A percentile compares a stretch with the other conserved stretches of the same genome.
Evolutionary conservation across 2,888 invertebrate species (phyloP).

Genomic region (Drosophila falleni): DNA sequence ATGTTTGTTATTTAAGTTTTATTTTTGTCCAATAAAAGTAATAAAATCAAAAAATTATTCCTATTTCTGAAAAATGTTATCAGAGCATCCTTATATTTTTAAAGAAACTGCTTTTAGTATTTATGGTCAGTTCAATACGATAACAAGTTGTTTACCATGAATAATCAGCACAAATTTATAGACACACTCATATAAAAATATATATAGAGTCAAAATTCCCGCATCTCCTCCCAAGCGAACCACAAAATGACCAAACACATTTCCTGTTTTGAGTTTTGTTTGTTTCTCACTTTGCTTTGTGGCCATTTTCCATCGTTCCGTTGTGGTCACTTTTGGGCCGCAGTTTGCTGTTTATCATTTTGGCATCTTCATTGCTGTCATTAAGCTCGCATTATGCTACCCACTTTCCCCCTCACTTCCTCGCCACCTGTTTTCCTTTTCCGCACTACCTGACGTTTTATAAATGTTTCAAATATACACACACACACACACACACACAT

Average conservation of each 20-base stretch:
- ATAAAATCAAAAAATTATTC: too few species aligned
- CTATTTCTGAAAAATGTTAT: too few species aligned
- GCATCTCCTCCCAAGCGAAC: not conserved
- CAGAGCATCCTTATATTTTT: not conserved
- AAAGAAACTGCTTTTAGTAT: not conserved
- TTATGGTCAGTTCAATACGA: constrained; percentile 11
- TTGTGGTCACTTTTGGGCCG: constrained; percentile 58
- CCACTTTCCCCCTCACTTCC: constrained; percentile 15
- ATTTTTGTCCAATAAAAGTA: too few species aligned
- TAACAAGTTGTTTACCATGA: constrained; percentile 17
- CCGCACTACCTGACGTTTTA: constrained; percentile 70
- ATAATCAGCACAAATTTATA: constrained; percentile 35
- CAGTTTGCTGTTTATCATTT: constrained; percentile 79
- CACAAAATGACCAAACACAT: constrained; percentile 67
- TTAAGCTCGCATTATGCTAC: constrained; percentile 75
- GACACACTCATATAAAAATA: not conserved
- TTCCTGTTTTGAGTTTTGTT: constrained; percentile 58
- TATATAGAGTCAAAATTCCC: not conserved
- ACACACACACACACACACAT: constrained; percentile 34
- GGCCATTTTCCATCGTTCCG: constrained; percentile 44
- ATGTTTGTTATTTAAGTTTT: not conserved
- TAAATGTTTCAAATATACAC: constrained; percentile 74
- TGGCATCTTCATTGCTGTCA: constrained; percentile 83
- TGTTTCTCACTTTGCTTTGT: constrained; percentile 45
- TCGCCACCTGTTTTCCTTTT: constrained; percentile 31